Evolutionary conservation across 2,888 invertebrate genomes (phyloP), one percentile per base, ranked within the genome.

Genomic region (Brenthis hecate): DNA sequence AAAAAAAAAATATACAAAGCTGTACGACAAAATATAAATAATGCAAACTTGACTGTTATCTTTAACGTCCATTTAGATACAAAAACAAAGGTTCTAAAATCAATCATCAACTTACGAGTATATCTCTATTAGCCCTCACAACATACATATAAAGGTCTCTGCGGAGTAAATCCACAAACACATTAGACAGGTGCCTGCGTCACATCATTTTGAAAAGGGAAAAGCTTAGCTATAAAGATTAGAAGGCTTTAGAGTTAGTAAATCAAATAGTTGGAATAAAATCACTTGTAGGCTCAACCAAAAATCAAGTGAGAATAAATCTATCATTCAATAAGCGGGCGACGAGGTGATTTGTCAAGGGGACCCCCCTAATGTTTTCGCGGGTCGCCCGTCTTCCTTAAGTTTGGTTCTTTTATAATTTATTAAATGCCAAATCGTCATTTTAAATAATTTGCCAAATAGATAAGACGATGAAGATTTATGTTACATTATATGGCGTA

Each of bases 271-370:
- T 80, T 77, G 79, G 78, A 50, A n/a, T 28, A 28, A 43, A 81
- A 79, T 86, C 86, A 90, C 89, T 90, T 91, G 89, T 89, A 87
- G 69, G 72, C 74, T 77, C 78, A 76, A 74, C 69, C 73, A 76
- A 79, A 76, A 75, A 76, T 81, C 76, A 77, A 76, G 66, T 77
- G 77, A 76, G 78, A 82, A 90, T 89, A 87, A 87, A 92, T 92
- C 91, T 91, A 91, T 91, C 92, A 91, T 87, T 88, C 90, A 88
- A 89, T 91, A 86, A 88, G 80, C 80, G 78, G 76, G 75, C 78
- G 77, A 78, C 75, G 74, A 74, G 74, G 79, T 84, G 81, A 90
- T 91, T 91, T 91, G 89, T 91, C 91, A 87, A 80, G 82, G 70
- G 70, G 69, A 66, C 68, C 67, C 67, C 66, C 58, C 68, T 66